These are phyloP conservation scores for Automeris io DNA, from an alignment of 2,888 invertebrate species.

Conservation along the genomic window DNA sequence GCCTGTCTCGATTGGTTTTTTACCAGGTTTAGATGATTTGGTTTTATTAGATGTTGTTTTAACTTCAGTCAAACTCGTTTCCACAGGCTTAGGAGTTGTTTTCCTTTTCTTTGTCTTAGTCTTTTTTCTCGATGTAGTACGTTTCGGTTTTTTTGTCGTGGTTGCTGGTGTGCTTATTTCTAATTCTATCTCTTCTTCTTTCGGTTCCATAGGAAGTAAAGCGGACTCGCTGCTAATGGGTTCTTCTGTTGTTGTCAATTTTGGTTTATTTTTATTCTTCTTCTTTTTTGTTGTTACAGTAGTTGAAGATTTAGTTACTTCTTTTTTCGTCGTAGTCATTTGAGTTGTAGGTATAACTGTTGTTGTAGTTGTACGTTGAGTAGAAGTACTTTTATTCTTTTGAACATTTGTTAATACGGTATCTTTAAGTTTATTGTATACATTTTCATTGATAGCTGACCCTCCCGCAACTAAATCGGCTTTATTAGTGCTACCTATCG, in stretches of 20 bases:
- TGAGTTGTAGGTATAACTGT: conserved; percentile 32
- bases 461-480: conserved; percentile 66
- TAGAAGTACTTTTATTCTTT: conserved; percentile 60
- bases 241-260: conserved; percentile 38
- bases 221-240: conserved; percentile 52
- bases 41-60: conserved; percentile 76
- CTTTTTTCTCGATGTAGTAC: conserved; percentile 65
- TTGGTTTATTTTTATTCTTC: conserved; percentile 59
- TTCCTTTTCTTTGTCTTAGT: conserved; percentile 79
- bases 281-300: conserved; percentile 57
- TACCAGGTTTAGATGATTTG: conserved; percentile 54
- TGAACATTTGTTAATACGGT: conserved; percentile 74
- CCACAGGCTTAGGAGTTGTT: conserved; percentile 60
- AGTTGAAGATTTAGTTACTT: conserved; percentile 27
- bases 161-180: conserved; percentile 64
- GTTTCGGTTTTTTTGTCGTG: conserved; percentile 69
- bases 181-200: conserved; percentile 68
- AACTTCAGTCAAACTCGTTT: conserved; percentile 45
- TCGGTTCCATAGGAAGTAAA: conserved; percentile 63
- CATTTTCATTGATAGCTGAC: conserved; percentile 68
- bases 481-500: conserved; percentile 62
- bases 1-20: conserved; percentile 61
- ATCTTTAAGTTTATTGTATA: conserved; percentile 79
- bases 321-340: conserved; percentile 33
- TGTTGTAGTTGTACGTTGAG: conserved; percentile 32